Evolutionary conservation across 2,888 invertebrate genomes (phyloP).

Genomic region (Patella depressa): DNA sequence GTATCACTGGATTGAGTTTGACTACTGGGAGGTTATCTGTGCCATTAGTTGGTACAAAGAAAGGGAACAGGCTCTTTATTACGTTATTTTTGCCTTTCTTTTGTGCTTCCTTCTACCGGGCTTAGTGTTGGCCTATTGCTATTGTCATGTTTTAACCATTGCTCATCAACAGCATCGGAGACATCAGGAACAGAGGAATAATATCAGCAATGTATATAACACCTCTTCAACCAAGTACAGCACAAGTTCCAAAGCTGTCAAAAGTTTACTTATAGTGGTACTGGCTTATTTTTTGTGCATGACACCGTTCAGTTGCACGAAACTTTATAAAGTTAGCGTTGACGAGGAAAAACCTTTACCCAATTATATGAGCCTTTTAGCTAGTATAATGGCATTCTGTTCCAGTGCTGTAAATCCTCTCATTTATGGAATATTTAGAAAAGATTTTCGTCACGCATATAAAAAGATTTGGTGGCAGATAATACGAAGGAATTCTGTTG

Average conservation of each 20-base stretch:
- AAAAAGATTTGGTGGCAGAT: no score
- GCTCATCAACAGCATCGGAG: background rate
- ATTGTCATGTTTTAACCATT: constrained; percentile 45
- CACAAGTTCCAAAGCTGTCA: constrained; percentile 48
- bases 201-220: background rate
- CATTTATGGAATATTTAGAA: constrained; percentile 67
- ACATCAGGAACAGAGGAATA: background rate
- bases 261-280: constrained; percentile 65
- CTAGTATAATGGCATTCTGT: constrained; percentile 62
- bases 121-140: constrained; percentile 53
- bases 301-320: constrained; percentile 69
- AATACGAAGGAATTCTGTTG: no score
- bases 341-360: constrained; percentile 46
- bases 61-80: constrained; percentile 46
- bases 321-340: constrained; percentile 63
- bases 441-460: constrained; percentile 61
- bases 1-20: constrained; percentile 63
- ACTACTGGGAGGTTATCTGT: constrained; percentile 69
- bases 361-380: constrained; percentile 55
- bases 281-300: constrained; percentile 67
- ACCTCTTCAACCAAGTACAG: constrained; percentile 30
- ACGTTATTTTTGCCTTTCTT: constrained; percentile 62
- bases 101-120: constrained; percentile 64
- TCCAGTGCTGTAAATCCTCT: constrained; percentile 68
- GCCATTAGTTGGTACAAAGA: constrained; percentile 66